A percentile compares a stretch with the other conserved stretches of the same genome.
Evolutionary conservation across 2,113 vertebrate genomes (phyloP).

Genomic region (Galeopterus variegatus): DNA sequence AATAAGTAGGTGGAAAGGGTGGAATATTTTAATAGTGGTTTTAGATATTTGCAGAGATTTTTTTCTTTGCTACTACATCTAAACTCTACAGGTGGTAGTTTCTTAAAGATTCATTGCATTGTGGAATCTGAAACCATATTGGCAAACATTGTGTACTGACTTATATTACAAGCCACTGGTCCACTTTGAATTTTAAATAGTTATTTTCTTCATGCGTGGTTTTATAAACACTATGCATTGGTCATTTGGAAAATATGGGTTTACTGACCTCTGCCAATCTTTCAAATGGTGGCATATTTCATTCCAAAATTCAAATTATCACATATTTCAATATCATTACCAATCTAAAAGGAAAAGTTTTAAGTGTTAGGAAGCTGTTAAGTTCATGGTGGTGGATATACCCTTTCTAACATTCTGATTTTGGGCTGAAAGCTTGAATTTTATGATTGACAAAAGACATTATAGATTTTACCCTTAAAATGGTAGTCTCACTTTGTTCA

Average conservation of each 20-base stretch:
- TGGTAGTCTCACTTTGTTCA: constrained; percentile 7
- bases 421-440: neutral
- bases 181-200: neutral
- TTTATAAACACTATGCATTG: neutral
- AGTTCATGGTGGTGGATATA: neutral
- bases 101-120: neutral
- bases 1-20: neutral
- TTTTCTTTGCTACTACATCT: constrained; percentile 22
- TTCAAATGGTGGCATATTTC: constrained; percentile 42
- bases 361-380: neutral
- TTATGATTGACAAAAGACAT: neutral
- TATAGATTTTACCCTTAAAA: neutral
- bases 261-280: neutral
- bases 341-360: neutral
- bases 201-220: neutral
- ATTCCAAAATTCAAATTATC: constrained; percentile 35
- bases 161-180: neutral
- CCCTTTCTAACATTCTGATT: neutral
- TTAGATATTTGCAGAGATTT: constrained; percentile 35
- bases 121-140: neutral
- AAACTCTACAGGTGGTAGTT: neutral
- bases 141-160: constrained; percentile 17
- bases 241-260: constrained; percentile 43
- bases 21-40: constrained; percentile 12
- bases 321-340: neutral